Percentiles rank a stretch among this genome's conserved stretches.
Evolutionary conservation across 2,888 invertebrate genomes (phyloP).

Genomic region (Ormyrus labotus): DNA sequence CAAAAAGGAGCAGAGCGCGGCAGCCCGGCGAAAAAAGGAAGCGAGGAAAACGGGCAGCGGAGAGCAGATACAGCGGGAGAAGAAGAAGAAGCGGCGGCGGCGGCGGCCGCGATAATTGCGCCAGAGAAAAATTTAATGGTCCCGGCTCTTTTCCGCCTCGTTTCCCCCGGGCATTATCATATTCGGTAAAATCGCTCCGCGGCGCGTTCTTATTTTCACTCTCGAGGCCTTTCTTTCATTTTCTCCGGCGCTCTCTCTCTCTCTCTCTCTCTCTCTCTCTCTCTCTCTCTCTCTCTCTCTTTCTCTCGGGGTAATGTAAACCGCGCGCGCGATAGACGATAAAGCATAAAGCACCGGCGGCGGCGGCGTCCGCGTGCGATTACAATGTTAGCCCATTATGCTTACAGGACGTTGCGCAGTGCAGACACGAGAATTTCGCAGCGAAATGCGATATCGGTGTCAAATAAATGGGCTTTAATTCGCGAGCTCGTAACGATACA

Average conservation of each 20-base stretch:
- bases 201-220: slow-evolving; percentile 42
- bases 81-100: neutral
- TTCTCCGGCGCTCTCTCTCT: neutral
- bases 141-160: slow-evolving; percentile 61
- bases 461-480: slow-evolving; percentile 65
- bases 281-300: slow-evolving; percentile 21
- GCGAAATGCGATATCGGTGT: slow-evolving; percentile 65
- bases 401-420: neutral
- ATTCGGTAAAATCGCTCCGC: slow-evolving; percentile 53
- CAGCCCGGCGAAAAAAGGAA: neutral
- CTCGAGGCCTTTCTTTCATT: no score
- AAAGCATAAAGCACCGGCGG: slow-evolving; percentile 36
- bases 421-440: neutral
- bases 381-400: slow-evolving; percentile 56
- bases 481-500: slow-evolving; percentile 43
- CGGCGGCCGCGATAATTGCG: slow-evolving; percentile 64
- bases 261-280: slow-evolving; percentile 8
- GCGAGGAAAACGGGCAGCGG: neutral
- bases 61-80: slow-evolving; percentile 1
- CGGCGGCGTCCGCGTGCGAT: slow-evolving; percentile 32
- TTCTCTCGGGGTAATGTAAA: slow-evolving; percentile 21
- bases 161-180: slow-evolving; percentile 59
- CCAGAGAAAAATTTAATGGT: slow-evolving; percentile 66
- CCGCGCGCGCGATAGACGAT: slow-evolving; percentile 39
- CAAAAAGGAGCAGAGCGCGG: no score